A percentile compares a stretch with the other conserved stretches of the same genome.
These are phyloP conservation scores for Chelmon rostratus DNA, from an alignment of 2,797 vertebrate genomes.

Conservation along the genomic window DNA sequence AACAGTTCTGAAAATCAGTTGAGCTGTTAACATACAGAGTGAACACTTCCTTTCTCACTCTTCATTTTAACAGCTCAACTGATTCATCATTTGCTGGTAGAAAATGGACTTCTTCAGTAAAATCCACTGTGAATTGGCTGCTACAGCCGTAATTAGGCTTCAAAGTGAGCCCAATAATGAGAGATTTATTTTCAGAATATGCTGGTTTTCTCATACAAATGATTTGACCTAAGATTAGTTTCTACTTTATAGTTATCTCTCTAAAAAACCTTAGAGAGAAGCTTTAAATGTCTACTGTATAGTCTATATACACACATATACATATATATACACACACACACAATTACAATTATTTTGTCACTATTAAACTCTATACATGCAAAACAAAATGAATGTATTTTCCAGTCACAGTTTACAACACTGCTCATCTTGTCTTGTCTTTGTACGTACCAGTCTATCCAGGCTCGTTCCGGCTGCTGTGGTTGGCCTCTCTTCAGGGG, in stretches of 20 bases:
- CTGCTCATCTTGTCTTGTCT: background rate
- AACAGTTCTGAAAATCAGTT: constrained; percentile 7
- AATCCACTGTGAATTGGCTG: constrained; percentile 4
- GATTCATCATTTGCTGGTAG: background rate
- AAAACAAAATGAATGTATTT: background rate
- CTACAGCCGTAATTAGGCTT: constrained; percentile 5
- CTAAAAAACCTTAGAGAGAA: background rate
- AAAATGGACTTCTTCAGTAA: background rate
- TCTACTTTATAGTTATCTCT: background rate
- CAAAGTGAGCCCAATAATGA: background rate
- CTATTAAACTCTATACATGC: background rate
- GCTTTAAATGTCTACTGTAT: background rate
- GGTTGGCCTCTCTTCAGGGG: constrained; percentile 92
- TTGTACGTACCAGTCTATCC: constrained; percentile 92
- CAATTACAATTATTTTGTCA: background rate
- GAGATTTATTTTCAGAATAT: constrained; percentile 14
- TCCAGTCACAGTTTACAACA: background rate
- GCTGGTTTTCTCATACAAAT: background rate
- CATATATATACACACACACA: no score
- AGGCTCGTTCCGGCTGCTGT: constrained; percentile 93
- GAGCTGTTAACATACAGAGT: constrained; percentile 10
- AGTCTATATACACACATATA: no score
- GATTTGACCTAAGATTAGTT: background rate
- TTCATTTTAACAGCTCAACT: background rate
- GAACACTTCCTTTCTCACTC: background rate